Percentiles rank a stretch among this genome's conserved stretches.
phyloP scores from a whole-genome alignment of 2,888 invertebrate species.

The Caenorhabditis afra region DNA sequence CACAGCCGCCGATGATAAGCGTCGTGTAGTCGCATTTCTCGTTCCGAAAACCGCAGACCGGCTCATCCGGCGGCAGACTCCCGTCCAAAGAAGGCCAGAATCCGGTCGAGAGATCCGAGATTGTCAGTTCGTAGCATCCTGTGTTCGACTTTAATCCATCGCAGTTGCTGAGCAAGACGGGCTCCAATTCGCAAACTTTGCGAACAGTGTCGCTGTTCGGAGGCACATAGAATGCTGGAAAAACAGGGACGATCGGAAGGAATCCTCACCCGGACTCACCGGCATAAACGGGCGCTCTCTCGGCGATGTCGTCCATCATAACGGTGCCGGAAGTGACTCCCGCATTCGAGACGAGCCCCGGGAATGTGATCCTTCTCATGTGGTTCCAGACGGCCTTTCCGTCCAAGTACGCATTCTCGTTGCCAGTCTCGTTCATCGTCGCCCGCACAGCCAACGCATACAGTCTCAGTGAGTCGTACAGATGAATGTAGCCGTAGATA shows the following conservation, averaged over 20 bases:
- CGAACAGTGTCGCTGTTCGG: conserved; percentile 78
- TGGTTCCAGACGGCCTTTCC: conserved; percentile 78
- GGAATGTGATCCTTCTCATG: conserved; percentile 76
- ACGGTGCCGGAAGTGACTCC: conserved; percentile 76
- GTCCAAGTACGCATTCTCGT: conserved; percentile 72
- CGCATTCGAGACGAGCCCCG: conserved; percentile 73
- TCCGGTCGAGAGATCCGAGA: conserved; percentile 75
- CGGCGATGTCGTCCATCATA: conserved; percentile 79
- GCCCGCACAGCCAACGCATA: conserved; percentile 76
- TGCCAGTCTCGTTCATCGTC: conserved; percentile 68
- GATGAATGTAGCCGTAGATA: conserved; percentile 79
- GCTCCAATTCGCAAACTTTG: conserved; percentile 78
- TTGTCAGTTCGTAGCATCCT: conserved; percentile 75
- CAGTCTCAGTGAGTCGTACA: conserved; percentile 78
- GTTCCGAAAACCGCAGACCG: conserved; percentile 76
- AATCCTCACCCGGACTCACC: conserved; percentile 51
- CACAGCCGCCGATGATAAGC: conserved; percentile 61
- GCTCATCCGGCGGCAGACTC: conserved; percentile 73
- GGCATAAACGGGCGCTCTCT: conserved; percentile 78
- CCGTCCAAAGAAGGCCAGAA: conserved; percentile 79
- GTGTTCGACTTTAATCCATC: conserved; percentile 74
- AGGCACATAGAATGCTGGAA: conserved; percentile 75
- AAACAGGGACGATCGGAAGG: no score
- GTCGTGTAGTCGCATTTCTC: conserved; percentile 73
- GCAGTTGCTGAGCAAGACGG: conserved; percentile 71